Evolutionary conservation across 2,888 invertebrate species (phyloP).

Genomic region (Morpho helenor): DNA sequence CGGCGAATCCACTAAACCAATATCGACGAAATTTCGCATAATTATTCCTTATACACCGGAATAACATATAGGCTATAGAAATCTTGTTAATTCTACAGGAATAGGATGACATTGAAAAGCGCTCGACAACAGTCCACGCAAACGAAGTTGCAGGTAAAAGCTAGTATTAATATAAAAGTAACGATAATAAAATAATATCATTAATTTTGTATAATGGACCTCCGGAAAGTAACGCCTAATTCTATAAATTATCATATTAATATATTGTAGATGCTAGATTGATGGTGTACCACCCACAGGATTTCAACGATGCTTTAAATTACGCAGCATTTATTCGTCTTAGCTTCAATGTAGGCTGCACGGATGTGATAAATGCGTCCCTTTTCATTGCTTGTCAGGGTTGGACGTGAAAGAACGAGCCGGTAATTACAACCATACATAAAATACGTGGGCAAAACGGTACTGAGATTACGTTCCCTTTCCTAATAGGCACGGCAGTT

Average conservation of each 20-base stretch:
- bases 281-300: slow-evolving; percentile 50
- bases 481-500: slow-evolving; percentile 23
- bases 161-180: too few species aligned
- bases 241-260: slow-evolving; percentile 15
- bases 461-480: slow-evolving; percentile 21
- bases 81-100: too few species aligned
- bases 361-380: slow-evolving; percentile 60
- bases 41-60: too few species aligned
- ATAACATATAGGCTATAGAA: too few species aligned
- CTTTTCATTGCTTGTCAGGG: slow-evolving; percentile 55
- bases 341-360: slow-evolving; percentile 50
- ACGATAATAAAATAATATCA: too few species aligned
- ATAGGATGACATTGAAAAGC: too few species aligned
- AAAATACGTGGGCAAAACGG: slow-evolving; percentile 23
- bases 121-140: too few species aligned
- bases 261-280: slow-evolving; percentile 43
- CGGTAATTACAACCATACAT: slow-evolving; percentile 45
- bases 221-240: too few species aligned
- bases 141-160: too few species aligned
- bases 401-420: slow-evolving; percentile 48
- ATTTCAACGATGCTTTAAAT: slow-evolving; percentile 59
- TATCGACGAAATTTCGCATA: too few species aligned
- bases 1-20: too few species aligned
- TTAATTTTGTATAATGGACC: too few species aligned
- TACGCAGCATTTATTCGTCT: slow-evolving; percentile 55